Evolutionary conservation across 2,113 vertebrate genomes (phyloP), one percentile per base, ranked within the genome.

Genomic region (Emberiza fucata): DNA sequence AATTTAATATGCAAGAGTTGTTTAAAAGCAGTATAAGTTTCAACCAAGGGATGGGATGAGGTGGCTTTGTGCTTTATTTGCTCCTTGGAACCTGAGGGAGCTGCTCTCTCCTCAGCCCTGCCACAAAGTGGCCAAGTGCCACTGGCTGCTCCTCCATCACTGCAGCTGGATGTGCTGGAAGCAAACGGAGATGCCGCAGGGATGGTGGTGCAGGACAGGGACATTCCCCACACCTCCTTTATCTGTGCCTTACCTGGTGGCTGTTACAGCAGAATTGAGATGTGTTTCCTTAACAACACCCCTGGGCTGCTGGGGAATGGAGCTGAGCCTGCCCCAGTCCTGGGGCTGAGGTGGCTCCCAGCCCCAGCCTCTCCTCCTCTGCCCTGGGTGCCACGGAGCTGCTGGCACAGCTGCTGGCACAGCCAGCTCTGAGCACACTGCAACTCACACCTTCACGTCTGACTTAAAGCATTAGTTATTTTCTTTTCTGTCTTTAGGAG

Each of bases 271-370:
- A 81, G 85, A 89, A 84, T 47, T 25, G 57, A 59, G 64, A 65
- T 37, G 76, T 79, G 90, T 92, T 90, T 94, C 96, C 94, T 80
- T 86, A 92, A 94, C 85, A 87, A 77, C 89, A 4, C 25, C 47
- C 50, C 69, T 63, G 86, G 59, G 79, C 86, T 66, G 88, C 66
- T 23, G 12, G 73, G 81, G 83, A 45, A 22, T 23, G 56, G 76
- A 86, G 90, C 50, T 1, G 18, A 84, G 56, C 39, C 60, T 88
- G 73, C 39, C 6, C 2, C 0, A 0, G 23, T 3, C 1, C 0
- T 11, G 45, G 54, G 45, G 51, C 71, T 19, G 2, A 40, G 29
- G 28, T 1, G 2, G 20, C 53, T 40, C 65, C 77, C 48, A 60
- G 24, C 59, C 85, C n/a, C 14, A 1, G 50, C 33, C 18, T 47